Evolutionary conservation across 2,113 vertebrate genomes (phyloP), one percentile per base, ranked within the genome.

Genomic region (Dissostichus mawsoni): DNA sequence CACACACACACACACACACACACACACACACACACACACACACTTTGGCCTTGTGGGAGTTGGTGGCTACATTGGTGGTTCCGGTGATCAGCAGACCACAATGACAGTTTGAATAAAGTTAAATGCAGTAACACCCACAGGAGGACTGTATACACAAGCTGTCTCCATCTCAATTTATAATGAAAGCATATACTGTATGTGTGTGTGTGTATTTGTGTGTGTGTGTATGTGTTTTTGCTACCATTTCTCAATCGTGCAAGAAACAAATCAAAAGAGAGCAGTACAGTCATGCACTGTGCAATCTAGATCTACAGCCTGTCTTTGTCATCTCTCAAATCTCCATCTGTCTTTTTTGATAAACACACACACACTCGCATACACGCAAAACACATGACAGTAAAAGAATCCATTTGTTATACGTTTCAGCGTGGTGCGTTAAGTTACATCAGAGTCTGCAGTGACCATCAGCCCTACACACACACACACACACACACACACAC

Each of bases 401-500:
- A 47, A 63, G n/a, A 63, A 62, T 14, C 45, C 41, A 76, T 62
- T 45, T 10, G 11, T 50, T 81, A 29, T 74, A 50, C 41, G 59
- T 81, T 59, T 65, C 8, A 52, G n/a, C 70, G 45, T 25, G 66
- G 82, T 88, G 25, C 78, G 3, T 47, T 68, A 63, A 68, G 50
- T 87, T 89, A 80, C 74, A 91, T 87, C 78, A 84, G 80, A 69
- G 82, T 81, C 66, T 78, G 72, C 62, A 78, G 20, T 78, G 70
- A 57, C 78, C 55, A 66, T 73, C 57, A 66, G 66, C 25, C n/a
- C 52, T 23, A 47, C 50, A 36, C 25, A 51, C 17, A 57, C 33
- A 66, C 17, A 36, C 3, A 4, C 11, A 52, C 67, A 18, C 44
- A 36, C 13, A 3, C 47, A 67, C 64, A 72, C 23, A 53, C 14